Evolutionary conservation across 2,888 invertebrate species (phyloP).

Genomic region (Smittia sp.): DNA sequence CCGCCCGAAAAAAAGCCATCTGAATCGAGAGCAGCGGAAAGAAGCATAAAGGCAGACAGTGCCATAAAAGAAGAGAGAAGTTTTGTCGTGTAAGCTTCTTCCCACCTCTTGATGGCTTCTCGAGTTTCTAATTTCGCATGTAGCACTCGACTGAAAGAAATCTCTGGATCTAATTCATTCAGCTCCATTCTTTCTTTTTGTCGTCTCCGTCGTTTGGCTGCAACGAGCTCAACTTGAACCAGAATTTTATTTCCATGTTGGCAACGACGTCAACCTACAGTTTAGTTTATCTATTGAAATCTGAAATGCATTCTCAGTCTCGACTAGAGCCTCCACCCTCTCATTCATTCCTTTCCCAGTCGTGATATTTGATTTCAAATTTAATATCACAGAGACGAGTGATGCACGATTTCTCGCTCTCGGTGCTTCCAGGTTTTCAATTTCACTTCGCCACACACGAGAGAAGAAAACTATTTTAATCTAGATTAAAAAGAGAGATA

Average conservation of each 20-base stretch:
- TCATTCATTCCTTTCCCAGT: background rate
- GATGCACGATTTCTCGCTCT: background rate
- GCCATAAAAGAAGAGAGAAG: background rate
- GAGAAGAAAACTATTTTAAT: constrained; percentile 12
- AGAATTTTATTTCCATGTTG: background rate
- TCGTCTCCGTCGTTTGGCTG: background rate
- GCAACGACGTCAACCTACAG: background rate
- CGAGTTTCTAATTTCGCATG: constrained; percentile 16
- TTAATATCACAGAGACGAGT: background rate
- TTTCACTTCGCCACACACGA: background rate
- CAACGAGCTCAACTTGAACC: background rate
- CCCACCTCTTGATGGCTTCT: background rate
- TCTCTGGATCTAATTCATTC: background rate
- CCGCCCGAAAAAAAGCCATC: background rate
- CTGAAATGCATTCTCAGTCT: background rate
- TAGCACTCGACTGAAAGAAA: background rate
- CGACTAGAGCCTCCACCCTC: background rate
- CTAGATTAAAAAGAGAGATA: background rate
- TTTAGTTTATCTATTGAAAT: background rate
- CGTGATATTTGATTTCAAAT: constrained; percentile 4
- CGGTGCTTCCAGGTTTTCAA: background rate
- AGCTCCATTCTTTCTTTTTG: background rate
- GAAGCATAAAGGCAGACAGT: constrained; percentile 16
- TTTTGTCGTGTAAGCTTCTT: background rate
- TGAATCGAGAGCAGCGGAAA: background rate